These are phyloP conservation scores for Sebastiscus tertius DNA, from an alignment of 2,797 vertebrate species.

Conservation along the genomic window DNA sequence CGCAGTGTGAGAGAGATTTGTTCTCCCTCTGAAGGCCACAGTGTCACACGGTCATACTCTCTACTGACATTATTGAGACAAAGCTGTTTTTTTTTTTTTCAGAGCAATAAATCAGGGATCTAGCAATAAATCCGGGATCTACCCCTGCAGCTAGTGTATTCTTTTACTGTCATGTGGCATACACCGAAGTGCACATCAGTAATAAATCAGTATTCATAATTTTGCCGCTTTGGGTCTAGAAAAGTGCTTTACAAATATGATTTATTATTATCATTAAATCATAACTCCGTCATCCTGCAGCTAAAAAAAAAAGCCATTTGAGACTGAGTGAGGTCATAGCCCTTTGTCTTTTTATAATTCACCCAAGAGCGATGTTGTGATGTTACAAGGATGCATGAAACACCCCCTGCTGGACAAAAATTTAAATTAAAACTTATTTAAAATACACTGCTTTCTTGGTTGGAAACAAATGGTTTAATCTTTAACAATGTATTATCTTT, in stretches of 20 bases:
- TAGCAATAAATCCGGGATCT: conserved; percentile 6
- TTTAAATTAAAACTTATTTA: too few species aligned
- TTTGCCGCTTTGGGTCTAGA: background rate
- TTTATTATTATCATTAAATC: background rate
- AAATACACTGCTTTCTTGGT: too few species aligned
- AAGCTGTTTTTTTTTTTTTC: background rate
- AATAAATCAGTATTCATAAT: conserved; percentile 17
- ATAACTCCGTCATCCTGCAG: background rate
- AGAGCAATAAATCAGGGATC: conserved; percentile 10
- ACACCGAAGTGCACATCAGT: background rate
- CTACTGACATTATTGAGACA: conserved; percentile 16
- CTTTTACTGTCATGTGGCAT: background rate
- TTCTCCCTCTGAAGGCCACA: conserved; percentile 4
- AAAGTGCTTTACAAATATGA: background rate
- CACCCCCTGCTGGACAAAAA: too few species aligned
- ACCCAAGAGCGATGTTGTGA: too few species aligned
- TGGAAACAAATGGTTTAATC: too few species aligned
- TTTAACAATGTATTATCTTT: too few species aligned
- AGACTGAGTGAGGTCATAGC: conserved; percentile 7
- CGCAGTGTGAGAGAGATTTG: conserved; percentile 9
- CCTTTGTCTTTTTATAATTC: background rate
- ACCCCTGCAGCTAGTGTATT: background rate
- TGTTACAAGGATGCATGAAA: too few species aligned
- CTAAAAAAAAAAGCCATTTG: background rate
- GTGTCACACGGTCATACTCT: conserved; percentile 21